Percentiles rank a stretch among this genome's conserved stretches.
phyloP scores from a whole-genome alignment of 2,888 invertebrate species.

The Oligia strigilis region DNA sequence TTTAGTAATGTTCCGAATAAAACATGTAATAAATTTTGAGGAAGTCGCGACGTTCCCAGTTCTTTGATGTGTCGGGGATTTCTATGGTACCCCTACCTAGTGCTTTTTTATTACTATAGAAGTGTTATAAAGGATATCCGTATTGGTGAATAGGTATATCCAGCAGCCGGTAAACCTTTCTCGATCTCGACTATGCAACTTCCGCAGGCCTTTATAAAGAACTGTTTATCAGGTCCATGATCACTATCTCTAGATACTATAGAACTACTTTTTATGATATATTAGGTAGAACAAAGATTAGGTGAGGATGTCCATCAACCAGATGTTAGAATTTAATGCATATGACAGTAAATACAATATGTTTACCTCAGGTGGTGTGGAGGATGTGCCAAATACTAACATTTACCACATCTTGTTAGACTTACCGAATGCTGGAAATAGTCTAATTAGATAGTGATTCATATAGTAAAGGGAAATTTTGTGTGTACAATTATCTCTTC shows the following conservation, averaged over 20 bases:
- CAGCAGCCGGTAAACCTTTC: not conserved
- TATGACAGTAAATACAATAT: constrained; percentile 19
- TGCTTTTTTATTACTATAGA: constrained; percentile 24
- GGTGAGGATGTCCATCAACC: not conserved
- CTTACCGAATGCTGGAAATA: not conserved
- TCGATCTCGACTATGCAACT: not conserved
- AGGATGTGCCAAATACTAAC: constrained; percentile 19
- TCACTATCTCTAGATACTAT: not conserved
- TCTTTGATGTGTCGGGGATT: constrained; percentile 46
- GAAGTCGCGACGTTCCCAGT: constrained; percentile 51
- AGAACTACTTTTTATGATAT: not conserved
- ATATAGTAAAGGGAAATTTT: not conserved
- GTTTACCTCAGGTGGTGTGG: not conserved
- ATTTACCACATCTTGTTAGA: constrained; percentile 11
- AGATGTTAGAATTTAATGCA: not conserved
- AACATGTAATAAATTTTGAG: constrained; percentile 63
- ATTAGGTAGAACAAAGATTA: not conserved
- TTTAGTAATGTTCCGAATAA: constrained; percentile 60
- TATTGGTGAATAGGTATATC: constrained; percentile 13
- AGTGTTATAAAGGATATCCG: constrained; percentile 41
- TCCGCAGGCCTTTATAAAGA: constrained; percentile 10
- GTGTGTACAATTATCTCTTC: not conserved
- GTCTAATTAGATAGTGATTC: not conserved
- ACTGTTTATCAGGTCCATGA: not conserved
- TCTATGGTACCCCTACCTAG: not conserved